Evolutionary conservation across 2,113 vertebrate species (phyloP).

Genomic region (Hippocampus mohnikei): DNA sequence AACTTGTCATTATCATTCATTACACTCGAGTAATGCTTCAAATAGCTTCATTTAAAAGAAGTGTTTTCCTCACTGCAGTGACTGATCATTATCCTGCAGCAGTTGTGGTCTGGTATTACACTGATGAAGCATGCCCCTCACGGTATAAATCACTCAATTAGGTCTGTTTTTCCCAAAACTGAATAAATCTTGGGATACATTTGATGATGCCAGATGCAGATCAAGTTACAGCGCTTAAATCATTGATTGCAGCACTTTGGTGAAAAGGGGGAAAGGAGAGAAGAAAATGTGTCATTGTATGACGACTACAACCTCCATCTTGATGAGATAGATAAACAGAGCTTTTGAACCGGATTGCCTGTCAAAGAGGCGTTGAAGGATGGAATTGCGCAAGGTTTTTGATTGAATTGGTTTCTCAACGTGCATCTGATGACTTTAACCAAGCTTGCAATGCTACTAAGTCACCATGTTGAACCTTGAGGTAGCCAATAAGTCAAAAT

Average conservation of each 20-base stretch:
- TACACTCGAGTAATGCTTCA: no score
- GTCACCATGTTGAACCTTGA: slow-evolving; percentile 30
- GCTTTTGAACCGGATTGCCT: neutral
- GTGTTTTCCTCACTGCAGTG: neutral
- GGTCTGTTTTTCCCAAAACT: neutral
- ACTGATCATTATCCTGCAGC: neutral
- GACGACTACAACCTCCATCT: neutral
- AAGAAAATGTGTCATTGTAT: neutral
- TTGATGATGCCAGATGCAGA: neutral
- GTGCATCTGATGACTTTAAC: neutral
- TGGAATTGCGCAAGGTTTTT: neutral
- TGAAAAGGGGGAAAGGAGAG: neutral
- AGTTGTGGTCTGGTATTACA: neutral
- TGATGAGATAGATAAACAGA: neutral
- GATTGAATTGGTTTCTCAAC: neutral
- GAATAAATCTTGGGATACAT: neutral
- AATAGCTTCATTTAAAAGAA: neutral
- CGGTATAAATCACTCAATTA: neutral
- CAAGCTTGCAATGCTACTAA: slow-evolving; percentile 27
- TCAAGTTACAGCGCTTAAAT: neutral
- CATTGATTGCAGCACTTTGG: neutral
- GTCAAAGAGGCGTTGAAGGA: slow-evolving; percentile 9
- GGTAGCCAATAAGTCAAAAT: slow-evolving; percentile 26
- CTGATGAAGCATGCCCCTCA: neutral
- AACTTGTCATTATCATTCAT: no score